phyloP scores from a whole-genome alignment of 2,113 vertebrate genomes.

The Rattus rattus region DNA sequence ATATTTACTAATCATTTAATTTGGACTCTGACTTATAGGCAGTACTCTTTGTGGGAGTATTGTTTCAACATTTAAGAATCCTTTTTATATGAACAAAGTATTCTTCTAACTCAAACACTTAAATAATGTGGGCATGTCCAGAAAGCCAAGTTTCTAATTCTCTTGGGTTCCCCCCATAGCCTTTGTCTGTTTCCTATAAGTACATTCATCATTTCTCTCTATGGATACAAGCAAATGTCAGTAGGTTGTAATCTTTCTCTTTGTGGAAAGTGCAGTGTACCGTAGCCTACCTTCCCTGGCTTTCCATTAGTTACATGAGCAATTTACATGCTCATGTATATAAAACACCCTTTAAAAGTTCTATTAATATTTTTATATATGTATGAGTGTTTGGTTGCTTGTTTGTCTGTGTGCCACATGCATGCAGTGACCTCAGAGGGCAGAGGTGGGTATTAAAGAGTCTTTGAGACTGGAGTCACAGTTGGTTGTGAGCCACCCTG shows the following conservation, averaged over 20 bases:
- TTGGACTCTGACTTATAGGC: conserved; percentile 49
- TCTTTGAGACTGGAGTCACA: neutral
- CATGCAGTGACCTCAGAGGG: neutral
- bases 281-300: neutral
- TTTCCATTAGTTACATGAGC: neutral
- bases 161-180: neutral
- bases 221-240: neutral
- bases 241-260: neutral
- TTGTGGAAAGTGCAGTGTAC: neutral
- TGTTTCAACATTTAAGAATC: conserved; percentile 30
- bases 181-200: neutral
- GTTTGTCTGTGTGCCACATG: neutral
- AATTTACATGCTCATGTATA: neutral
- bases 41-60: conserved; percentile 8
- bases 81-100: conserved; percentile 26
- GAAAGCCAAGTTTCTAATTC: neutral
- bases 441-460: neutral
- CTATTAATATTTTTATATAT: neutral
- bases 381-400: neutral
- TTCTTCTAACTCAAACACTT: conserved; percentile 27
- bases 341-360: neutral
- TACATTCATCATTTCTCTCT: neutral
- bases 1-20: neutral
- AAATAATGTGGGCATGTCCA: neutral
- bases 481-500: neutral